Evolutionary conservation across 2,797 vertebrate genomes (phyloP).

Genomic region (Phalanger gymnotis): DNA sequence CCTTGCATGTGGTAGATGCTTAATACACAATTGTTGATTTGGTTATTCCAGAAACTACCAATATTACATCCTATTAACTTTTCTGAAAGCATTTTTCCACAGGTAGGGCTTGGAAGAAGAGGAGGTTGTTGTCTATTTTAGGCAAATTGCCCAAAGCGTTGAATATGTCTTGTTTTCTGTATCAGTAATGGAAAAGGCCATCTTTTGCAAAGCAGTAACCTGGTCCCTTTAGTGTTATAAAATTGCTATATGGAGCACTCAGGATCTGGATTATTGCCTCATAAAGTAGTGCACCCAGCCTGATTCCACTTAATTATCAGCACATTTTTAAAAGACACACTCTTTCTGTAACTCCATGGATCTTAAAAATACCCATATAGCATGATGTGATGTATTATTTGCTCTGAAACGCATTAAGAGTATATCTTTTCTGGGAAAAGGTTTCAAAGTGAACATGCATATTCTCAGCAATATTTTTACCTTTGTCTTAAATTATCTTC

Average conservation of each 20-base stretch:
- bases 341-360: constrained; percentile 13
- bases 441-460: neutral
- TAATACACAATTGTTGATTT: neutral
- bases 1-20: neutral
- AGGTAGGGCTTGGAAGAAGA: neutral
- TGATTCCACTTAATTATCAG: constrained; percentile 50
- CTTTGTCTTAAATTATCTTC: constrained; percentile 49
- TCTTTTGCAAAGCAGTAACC: constrained; percentile 53
- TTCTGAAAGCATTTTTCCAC: neutral
- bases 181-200: neutral
- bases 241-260: constrained; percentile 24
- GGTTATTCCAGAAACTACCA: constrained; percentile 17
- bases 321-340: constrained; percentile 34
- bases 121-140: neutral
- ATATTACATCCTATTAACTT: neutral
- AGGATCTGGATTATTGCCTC: neutral
- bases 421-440: neutral
- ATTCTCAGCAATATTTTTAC: constrained; percentile 42
- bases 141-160: neutral
- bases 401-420: neutral
- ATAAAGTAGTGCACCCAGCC: constrained; percentile 31
- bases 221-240: constrained; percentile 16
- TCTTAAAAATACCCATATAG: constrained; percentile 55
- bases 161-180: neutral
- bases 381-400: neutral